Conservation (phyloP, 2,888 invertebrate species). For the Lasioglossum zephyrum region DNA sequence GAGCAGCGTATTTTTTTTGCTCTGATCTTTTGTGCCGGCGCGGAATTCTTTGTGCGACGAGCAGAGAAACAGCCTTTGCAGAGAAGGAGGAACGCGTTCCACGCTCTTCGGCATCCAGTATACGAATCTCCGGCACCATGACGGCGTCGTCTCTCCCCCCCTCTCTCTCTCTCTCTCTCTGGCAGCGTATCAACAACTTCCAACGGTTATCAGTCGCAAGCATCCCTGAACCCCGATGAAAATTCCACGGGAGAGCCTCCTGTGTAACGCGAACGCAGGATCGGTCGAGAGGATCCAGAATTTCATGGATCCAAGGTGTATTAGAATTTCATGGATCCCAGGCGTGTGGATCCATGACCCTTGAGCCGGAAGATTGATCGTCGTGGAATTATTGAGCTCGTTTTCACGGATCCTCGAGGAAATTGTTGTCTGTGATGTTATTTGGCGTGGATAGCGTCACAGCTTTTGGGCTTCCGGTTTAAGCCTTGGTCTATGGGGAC, state of each 20-base stretch:
- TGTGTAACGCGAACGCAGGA: not conserved
- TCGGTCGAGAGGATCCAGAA: not conserved
- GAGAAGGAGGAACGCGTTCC: slow-evolving; percentile 3
- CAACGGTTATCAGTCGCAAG: slow-evolving; percentile 1
- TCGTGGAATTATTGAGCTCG: not conserved
- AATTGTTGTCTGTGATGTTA: not conserved
- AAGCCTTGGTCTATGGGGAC: not conserved
- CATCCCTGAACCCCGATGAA: not conserved
- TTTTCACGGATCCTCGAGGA: not conserved
- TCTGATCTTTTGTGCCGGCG: not conserved
- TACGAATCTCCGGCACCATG: not conserved
- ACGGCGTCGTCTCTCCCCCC: not conserved
- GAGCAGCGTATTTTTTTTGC: not conserved
- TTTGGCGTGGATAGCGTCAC: not conserved
- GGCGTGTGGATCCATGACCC: not conserved
- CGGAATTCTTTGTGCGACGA: slow-evolving; percentile 5
- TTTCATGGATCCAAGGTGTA: not conserved
- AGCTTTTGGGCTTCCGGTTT: not conserved
- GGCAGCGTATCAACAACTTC: not conserved
- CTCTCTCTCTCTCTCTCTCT: not conserved
- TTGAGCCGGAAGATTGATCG: not conserved
- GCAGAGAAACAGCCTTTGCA: not conserved
- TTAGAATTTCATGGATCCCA: not conserved
- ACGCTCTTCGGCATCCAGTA: not conserved
- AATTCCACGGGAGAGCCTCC: not conserved